Evolutionary conservation across 2,113 vertebrate genomes (phyloP), one percentile per base, ranked within the genome.

Genomic region (Trogon surrucura): DNA sequence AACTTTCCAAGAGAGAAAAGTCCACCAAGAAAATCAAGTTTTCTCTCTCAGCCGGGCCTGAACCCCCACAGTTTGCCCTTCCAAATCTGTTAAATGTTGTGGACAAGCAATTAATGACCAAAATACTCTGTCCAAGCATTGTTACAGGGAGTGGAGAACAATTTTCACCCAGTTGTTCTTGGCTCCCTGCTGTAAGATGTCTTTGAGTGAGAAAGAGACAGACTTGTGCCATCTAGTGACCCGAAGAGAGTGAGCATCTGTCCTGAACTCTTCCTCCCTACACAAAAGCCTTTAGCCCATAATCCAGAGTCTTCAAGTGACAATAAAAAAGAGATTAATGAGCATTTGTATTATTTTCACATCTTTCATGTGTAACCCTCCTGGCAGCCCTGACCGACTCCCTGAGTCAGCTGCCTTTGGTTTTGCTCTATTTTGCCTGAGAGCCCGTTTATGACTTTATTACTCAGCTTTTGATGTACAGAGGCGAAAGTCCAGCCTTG

Each of bases 191-290:
- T 86, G 51, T 17, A 48, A 94, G 34, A 67, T 41, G 69, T 53
- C 60, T 92, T 84, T 45, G 57, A 94, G 69, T 0, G 0, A 75
- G 75, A 44, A 56, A 91, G 62, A 4, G n/a, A 91, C 69, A 41
- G 83, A 67, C 72, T 71, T 91, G 61, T 95, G 88, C 69, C 83
- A 89, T 85, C 65, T 80, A 93, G 85, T 92, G 95, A 94, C 93
- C 56, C 13, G 9, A 71, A 69, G 61, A 90, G 36, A 65, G 48
- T 1, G 3, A 57, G 47, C 58, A 54, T 30, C 67, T 69, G 26
- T 51, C 23, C 16, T 30, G 2, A 51, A 38, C 23, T 58, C 86
- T n/a, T 26, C 45, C 54, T 66, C 14, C 2, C 11, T 36, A 15
- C 0, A 0, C 34, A 72, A 71, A 79, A 54, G 12, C 45, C 16